Percentiles rank a stretch among this genome's conserved stretches.
Conservation (phyloP, 2,113 vertebrate species). For the Prochilodus magdalenae region DNA sequence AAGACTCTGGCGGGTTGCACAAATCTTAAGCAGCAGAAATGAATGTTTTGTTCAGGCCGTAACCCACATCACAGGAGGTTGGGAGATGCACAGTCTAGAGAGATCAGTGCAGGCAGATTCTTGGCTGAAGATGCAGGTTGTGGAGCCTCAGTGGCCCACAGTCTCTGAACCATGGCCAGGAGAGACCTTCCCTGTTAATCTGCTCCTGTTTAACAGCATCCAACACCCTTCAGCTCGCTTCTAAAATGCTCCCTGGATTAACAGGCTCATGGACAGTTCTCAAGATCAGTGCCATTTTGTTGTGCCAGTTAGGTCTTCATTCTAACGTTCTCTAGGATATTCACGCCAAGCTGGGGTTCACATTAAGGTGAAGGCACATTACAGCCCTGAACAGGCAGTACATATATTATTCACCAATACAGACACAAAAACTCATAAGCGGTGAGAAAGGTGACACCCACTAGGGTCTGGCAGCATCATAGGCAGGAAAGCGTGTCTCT, state of each 20-base stretch:
- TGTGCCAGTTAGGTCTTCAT: not conserved
- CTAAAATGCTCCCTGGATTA: constrained; percentile 6
- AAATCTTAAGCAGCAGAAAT: not conserved
- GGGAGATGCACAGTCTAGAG: constrained; percentile 10
- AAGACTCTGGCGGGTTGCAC: not conserved
- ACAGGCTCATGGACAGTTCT: not conserved
- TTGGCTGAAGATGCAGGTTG: constrained; percentile 1
- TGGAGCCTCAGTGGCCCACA: not conserved
- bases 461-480: too few species aligned
- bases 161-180: constrained; percentile 36
- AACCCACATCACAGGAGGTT: constrained; percentile 21
- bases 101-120: constrained; percentile 2
- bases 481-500: too few species aligned
- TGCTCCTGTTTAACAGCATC: not conserved
- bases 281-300: not conserved
- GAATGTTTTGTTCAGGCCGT: constrained; percentile 8
- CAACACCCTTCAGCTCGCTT: not conserved
- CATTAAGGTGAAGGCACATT: not conserved
- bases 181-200: not conserved
- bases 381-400: too few species aligned
- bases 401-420: too few species aligned
- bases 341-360: not conserved
- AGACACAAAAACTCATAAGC: too few species aligned
- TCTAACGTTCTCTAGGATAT: not conserved
- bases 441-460: too few species aligned